phyloP scores from a whole-genome alignment of 1,140 invertebrate species.

The Dreissena polymorpha region DNA sequence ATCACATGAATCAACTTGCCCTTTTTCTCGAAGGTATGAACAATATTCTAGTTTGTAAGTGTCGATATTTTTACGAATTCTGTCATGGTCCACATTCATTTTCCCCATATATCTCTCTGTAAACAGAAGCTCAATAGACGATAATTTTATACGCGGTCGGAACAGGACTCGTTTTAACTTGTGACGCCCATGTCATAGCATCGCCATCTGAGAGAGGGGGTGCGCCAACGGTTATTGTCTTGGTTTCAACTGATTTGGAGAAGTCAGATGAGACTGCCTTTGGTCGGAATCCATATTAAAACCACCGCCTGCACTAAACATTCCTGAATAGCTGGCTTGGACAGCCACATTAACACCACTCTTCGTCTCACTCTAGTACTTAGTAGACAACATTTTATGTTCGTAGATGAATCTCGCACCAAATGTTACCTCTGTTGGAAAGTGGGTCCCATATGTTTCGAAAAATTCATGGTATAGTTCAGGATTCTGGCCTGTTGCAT shows the following conservation, averaged over 20 bases:
- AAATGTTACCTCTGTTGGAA: conserved; percentile 25
- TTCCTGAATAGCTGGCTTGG: conserved; percentile 15
- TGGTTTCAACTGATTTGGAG: conserved; percentile 17
- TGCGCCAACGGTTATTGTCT: conserved; percentile 44
- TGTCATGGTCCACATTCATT: conserved; percentile 28
- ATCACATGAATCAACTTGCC: conserved; percentile 36
- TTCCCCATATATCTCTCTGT: conserved; percentile 26
- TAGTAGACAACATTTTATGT: conserved; percentile 27
- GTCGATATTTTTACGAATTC: conserved; percentile 21
- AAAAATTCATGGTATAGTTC: conserved; percentile 37
- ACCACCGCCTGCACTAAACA: conserved; percentile 12
- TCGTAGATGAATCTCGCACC: conserved; percentile 42
- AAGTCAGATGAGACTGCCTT: conserved; percentile 21
- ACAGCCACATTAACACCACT: conserved; percentile 22
- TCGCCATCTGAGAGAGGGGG: conserved; percentile 38
- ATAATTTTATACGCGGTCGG: conserved; percentile 28
- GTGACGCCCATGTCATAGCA: conserved; percentile 43
- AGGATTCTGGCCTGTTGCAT: neutral
- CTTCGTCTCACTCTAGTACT: neutral
- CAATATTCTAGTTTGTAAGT: conserved; percentile 17
- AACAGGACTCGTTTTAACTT: conserved; percentile 35
- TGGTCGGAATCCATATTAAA: conserved; percentile 23
- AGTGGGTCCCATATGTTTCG: conserved; percentile 46
- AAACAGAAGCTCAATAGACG: conserved; percentile 34
- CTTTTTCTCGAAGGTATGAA: conserved; percentile 14